Evolutionary conservation across 2,113 vertebrate genomes (phyloP).

Genomic region (Tamias sibiricus): DNA sequence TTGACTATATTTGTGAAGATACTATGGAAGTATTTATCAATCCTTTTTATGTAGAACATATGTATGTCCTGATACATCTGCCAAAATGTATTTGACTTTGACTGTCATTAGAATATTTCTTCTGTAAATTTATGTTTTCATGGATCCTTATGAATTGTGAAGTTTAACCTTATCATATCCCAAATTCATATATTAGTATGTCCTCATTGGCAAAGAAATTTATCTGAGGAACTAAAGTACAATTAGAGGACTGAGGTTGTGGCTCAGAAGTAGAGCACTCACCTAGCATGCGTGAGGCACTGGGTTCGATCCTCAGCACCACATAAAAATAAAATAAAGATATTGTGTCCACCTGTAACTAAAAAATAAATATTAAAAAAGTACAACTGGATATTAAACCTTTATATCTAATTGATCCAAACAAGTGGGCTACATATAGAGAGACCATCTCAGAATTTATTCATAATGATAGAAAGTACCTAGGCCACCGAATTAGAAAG

Average conservation of each 20-base stretch:
- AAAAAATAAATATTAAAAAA: no score
- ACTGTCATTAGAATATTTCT: slow-evolving; percentile 65
- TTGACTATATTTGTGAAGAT: slow-evolving; percentile 41
- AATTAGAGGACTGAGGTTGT: no score
- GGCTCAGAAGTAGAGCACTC: no score
- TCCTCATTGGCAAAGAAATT: slow-evolving; percentile 60
- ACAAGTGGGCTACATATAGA: not conserved
- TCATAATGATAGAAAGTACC: not conserved
- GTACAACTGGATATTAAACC: not conserved
- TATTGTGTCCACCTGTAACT: no score
- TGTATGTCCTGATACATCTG: slow-evolving; percentile 64
- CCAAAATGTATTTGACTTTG: slow-evolving; percentile 64
- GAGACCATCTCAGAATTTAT: slow-evolving; percentile 33
- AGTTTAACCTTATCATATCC: slow-evolving; percentile 40
- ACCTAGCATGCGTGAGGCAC: no score
- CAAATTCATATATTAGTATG: slow-evolving; percentile 60
- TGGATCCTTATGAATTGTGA: slow-evolving; percentile 52
- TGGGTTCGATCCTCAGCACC: no score
- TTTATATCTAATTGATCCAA: slow-evolving; percentile 48
- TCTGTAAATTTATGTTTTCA: slow-evolving; percentile 61
- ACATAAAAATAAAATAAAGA: no score
- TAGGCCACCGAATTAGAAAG: not conserved
- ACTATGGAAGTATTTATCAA: slow-evolving; percentile 73
- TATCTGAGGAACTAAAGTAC: slow-evolving; percentile 21
- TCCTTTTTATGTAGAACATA: slow-evolving; percentile 74